Evolutionary conservation across 2,888 invertebrate genomes (phyloP).

Genomic region (Caradrina clavipalpis): DNA sequence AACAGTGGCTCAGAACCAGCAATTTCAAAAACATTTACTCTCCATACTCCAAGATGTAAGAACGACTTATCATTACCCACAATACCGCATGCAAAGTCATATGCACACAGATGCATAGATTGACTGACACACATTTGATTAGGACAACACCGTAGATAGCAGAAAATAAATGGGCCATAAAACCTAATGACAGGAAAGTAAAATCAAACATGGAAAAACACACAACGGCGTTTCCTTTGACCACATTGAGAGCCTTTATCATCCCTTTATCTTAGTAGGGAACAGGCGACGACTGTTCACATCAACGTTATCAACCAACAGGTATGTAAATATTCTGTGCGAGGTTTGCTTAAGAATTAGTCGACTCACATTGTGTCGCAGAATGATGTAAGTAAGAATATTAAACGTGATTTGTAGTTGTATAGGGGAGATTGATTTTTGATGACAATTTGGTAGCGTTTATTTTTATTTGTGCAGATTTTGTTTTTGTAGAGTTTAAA

Average conservation of each 20-base stretch:
- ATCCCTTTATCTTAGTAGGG: slow-evolving; percentile 76
- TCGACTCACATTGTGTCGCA: slow-evolving; percentile 60
- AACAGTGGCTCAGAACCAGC: neutral
- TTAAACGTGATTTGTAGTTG: slow-evolving; percentile 53
- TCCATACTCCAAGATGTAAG: neutral
- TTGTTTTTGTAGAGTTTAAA: neutral
- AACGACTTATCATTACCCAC: slow-evolving; percentile 5
- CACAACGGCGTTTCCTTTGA: slow-evolving; percentile 85
- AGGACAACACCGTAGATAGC: slow-evolving; percentile 59
- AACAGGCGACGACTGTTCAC: slow-evolving; percentile 81
- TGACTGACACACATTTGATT: slow-evolving; percentile 62
- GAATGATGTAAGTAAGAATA: slow-evolving; percentile 62
- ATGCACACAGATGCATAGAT: slow-evolving; percentile 45
- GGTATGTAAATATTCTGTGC: slow-evolving; percentile 76
- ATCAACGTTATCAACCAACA: slow-evolving; percentile 75
- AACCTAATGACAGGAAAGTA: slow-evolving; percentile 77
- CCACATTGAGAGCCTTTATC: slow-evolving; percentile 81
- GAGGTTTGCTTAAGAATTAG: slow-evolving; percentile 79
- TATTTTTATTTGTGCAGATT: neutral
- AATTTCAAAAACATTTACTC: neutral
- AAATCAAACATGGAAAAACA: slow-evolving; percentile 76
- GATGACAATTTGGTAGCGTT: neutral
- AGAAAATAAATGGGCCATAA: slow-evolving; percentile 64
- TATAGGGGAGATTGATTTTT: slow-evolving; percentile 56
- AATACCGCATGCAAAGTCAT: slow-evolving; percentile 24